Conservation (phyloP, 2,113 vertebrate genomes). For the Peromyscus maniculatus region DNA sequence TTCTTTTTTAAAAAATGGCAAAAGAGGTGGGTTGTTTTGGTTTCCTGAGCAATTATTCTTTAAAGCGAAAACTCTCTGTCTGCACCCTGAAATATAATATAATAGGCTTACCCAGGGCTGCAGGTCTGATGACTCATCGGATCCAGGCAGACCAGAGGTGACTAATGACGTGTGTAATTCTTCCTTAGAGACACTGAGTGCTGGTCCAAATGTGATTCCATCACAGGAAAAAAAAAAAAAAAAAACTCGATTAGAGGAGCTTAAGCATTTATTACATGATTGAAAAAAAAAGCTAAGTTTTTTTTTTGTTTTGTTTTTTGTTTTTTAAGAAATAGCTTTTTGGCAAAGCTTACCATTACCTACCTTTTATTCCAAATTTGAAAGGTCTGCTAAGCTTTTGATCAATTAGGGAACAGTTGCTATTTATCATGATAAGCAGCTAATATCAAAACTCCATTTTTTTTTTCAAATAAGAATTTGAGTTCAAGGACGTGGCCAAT, state of each 20-base stretch:
- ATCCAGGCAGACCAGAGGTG: background rate
- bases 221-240: constrained; percentile 46
- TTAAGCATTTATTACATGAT: constrained; percentile 39
- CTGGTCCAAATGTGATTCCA: constrained; percentile 18
- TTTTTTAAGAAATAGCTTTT: constrained; percentile 47
- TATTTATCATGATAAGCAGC: constrained; percentile 45
- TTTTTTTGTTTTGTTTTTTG: background rate
- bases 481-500: constrained; percentile 17
- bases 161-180: background rate
- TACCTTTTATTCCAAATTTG: constrained; percentile 58
- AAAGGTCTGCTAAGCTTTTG: constrained; percentile 39
- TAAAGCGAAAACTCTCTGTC: constrained; percentile 53
- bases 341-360: constrained; percentile 42
- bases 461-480: constrained; percentile 40
- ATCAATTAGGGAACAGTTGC: constrained; percentile 47
- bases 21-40: constrained; percentile 25
- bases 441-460: constrained; percentile 51
- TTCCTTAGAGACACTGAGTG: background rate
- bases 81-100: background rate
- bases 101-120: background rate
- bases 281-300: background rate
- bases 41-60: constrained; percentile 55
- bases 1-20: constrained; percentile 55
- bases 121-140: background rate
- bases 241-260: constrained; percentile 54